Evolutionary conservation across 2,888 invertebrate genomes (phyloP).

Genomic region (Melangyna quadrimaculata): DNA sequence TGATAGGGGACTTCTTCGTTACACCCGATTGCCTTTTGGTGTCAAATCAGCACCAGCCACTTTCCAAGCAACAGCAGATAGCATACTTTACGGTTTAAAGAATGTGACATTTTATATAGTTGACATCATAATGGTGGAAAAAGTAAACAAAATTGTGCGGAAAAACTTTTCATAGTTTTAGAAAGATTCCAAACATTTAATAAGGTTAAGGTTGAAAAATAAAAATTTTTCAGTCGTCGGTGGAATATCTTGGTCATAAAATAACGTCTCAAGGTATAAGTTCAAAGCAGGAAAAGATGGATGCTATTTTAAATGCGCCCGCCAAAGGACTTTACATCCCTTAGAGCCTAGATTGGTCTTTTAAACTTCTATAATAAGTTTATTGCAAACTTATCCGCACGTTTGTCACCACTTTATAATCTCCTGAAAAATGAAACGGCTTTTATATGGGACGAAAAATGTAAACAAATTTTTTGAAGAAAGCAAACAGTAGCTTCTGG

Average conservation of each 20-base stretch:
- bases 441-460: neutral
- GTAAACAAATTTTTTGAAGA: too few species aligned
- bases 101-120: neutral
- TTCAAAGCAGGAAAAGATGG: conserved; percentile 33
- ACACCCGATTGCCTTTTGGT: conserved; percentile 1
- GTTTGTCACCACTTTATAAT: neutral
- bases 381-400: conserved; percentile 21
- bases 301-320: too few species aligned
- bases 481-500: too few species aligned
- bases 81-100: neutral
- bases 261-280: neutral
- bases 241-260: neutral
- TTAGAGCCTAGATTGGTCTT: too few species aligned
- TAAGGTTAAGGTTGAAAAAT: conserved; percentile 3
- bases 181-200: too few species aligned
- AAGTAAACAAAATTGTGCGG: too few species aligned
- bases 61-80: neutral
- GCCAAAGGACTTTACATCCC: too few species aligned
- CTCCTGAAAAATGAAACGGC: neutral
- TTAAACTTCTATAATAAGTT: too few species aligned
- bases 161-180: too few species aligned
- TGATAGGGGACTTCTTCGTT: neutral
- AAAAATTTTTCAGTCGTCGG: neutral
- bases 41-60: neutral
- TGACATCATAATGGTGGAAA: neutral